A percentile compares a stretch with the other conserved stretches of the same genome.
Evolutionary conservation across 2,113 vertebrate genomes (phyloP).

Genomic region (Channa maculata): DNA sequence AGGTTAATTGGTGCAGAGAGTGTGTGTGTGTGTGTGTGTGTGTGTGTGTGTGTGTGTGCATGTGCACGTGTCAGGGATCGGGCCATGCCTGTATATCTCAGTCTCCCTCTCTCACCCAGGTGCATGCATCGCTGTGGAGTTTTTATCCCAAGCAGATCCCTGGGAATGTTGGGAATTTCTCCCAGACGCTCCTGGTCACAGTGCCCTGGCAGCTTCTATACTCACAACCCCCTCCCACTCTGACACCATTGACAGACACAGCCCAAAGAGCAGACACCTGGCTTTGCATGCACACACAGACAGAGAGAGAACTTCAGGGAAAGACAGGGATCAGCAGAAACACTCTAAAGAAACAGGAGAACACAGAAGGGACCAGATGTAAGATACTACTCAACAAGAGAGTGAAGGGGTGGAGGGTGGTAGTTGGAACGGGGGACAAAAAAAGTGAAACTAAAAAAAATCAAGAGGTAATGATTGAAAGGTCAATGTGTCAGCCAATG

Average conservation of each 20-base stretch:
- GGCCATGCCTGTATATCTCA: constrained; percentile 50
- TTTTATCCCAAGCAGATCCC: constrained; percentile 84
- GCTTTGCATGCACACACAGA: constrained; percentile 78
- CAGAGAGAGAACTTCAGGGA: constrained; percentile 73
- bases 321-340: constrained; percentile 83
- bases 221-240: constrained; percentile 67
- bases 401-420: constrained; percentile 25
- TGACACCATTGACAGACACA: constrained; percentile 89
- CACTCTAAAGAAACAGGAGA: constrained; percentile 82
- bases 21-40: constrained; percentile 41
- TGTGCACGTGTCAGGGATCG: constrained; percentile 29
- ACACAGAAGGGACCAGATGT: constrained; percentile 85
- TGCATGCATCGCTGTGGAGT: constrained; percentile 75
- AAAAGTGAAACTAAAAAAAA: constrained; percentile 56
- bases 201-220: constrained; percentile 81
- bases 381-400: constrained; percentile 85
- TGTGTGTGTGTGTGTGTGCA: constrained; percentile 33
- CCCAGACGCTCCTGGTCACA: constrained; percentile 81
- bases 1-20: constrained; percentile 76
- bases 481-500: constrained; percentile 21
- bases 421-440: background rate
- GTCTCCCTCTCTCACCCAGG: constrained; percentile 72
- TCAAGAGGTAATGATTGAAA: constrained; percentile 28
- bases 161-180: constrained; percentile 88
- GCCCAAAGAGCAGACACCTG: constrained; percentile 90